A percentile compares a stretch with the other conserved stretches of the same genome.
These are phyloP conservation scores for Molothrus ater DNA, from an alignment of 2,797 vertebrate species.

Conservation along the genomic window DNA sequence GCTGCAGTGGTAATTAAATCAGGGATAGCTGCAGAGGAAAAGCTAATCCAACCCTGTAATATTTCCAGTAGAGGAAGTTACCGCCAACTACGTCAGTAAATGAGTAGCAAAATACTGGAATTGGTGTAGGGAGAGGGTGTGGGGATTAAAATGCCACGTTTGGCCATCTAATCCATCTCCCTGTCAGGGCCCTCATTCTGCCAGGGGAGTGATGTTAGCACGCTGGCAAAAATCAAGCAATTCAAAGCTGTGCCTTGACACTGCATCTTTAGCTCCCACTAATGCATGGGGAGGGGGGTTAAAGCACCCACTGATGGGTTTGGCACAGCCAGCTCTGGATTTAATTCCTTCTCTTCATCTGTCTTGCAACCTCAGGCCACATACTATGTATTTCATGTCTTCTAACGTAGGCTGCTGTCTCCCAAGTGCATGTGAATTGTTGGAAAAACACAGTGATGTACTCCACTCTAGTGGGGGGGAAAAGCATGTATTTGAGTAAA, in stretches of 20 bases:
- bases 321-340: background rate
- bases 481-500: background rate
- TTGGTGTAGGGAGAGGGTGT: background rate
- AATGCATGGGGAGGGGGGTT: fast-evolving
- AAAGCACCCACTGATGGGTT: background rate
- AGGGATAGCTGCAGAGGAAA: background rate
- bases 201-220: background rate
- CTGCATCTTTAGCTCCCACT: background rate
- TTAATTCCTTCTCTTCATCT: background rate
- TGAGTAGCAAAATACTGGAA: background rate
- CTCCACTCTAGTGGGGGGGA: background rate
- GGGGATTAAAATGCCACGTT: background rate
- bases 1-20: background rate
- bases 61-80: slow-evolving; percentile 18
- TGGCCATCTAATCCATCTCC: background rate
- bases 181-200: background rate
- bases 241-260: background rate
- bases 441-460: background rate
- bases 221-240: background rate
- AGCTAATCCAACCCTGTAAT: background rate
- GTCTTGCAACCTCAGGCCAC: background rate
- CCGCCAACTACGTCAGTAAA: background rate
- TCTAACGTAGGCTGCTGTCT: background rate
- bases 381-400: background rate
- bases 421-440: background rate